Evolutionary conservation across 2,113 vertebrate species (phyloP).

Genomic region (Chunga burmeisteri): DNA sequence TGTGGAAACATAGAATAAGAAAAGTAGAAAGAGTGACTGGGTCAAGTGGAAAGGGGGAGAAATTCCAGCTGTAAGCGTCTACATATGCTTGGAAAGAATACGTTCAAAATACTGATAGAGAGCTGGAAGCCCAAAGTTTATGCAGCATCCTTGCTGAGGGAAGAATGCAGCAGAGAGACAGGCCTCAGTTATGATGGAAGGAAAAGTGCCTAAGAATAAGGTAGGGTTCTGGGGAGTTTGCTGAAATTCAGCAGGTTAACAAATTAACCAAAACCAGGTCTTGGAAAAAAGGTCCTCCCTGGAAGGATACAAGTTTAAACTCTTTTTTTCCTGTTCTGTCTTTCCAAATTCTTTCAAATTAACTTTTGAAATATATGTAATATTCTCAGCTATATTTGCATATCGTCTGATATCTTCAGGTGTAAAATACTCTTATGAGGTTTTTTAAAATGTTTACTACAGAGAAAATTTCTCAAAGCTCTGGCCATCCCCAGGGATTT

Average conservation of each 20-base stretch:
- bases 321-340: not conserved
- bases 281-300: not conserved
- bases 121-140: not conserved
- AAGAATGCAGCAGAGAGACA: not conserved
- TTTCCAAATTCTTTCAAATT: not conserved
- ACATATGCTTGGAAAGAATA: not conserved
- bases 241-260: not conserved
- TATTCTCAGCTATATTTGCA: not conserved
- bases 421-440: not conserved
- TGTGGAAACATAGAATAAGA: not conserved
- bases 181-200: not conserved
- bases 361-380: not conserved
- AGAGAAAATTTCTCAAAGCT: not conserved
- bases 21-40: not conserved
- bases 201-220: not conserved
- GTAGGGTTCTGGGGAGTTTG: not conserved
- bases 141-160: not conserved
- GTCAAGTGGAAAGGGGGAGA: not conserved
- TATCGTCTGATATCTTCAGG: not conserved
- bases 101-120: not conserved
- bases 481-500: not conserved
- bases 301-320: not conserved
- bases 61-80: not conserved
- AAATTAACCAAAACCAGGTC: not conserved
- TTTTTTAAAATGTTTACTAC: not conserved